These are phyloP conservation scores for Enhydra lutris DNA, from an alignment of 2,113 vertebrate species.

Conservation along the genomic window DNA sequence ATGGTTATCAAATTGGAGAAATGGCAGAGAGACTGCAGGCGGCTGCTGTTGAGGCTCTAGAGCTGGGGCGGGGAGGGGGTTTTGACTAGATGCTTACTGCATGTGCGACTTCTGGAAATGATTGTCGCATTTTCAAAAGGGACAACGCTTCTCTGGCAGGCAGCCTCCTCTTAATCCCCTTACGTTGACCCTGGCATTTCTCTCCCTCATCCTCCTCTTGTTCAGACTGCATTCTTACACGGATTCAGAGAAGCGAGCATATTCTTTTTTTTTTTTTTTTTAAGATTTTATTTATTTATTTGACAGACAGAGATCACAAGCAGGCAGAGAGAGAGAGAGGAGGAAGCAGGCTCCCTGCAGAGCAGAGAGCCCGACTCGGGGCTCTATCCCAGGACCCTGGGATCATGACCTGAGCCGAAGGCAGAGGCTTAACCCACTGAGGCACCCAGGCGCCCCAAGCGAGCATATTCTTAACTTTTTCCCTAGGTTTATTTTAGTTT, in stretches of 20 bases:
- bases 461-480: background rate
- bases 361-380: too few species aligned
- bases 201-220: background rate
- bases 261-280: too few species aligned
- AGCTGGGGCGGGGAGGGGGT: background rate
- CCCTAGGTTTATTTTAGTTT: background rate
- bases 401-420: too few species aligned
- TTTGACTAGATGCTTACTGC: background rate
- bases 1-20: background rate
- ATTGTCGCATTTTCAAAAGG: background rate
- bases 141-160: background rate
- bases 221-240: background rate
- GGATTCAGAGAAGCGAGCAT: background rate
- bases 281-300: too few species aligned
- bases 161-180: background rate
- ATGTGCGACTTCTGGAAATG: background rate
- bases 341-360: too few species aligned
- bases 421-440: too few species aligned
- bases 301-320: too few species aligned
- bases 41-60: background rate
- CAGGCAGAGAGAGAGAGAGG: too few species aligned
- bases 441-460: too few species aligned
- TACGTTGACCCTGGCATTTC: background rate
- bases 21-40: background rate
- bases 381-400: too few species aligned